phyloP scores from a whole-genome alignment of 2,113 vertebrate species.

The Lepus americanus region DNA sequence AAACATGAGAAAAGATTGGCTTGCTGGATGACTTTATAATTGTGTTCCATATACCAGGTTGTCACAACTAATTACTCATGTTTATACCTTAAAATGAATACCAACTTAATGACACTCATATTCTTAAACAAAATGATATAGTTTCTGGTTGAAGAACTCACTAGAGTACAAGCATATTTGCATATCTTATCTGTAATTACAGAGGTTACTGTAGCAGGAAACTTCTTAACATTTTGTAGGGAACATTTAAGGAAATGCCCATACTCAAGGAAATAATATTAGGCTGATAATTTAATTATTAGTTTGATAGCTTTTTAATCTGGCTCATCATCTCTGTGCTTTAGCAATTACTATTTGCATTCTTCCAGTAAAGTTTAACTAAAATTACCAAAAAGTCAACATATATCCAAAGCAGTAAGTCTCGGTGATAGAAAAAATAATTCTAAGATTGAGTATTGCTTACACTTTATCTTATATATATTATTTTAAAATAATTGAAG shows the following conservation, averaged over 20 bases:
- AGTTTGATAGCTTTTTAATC: slow-evolving; percentile 60
- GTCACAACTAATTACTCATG: slow-evolving; percentile 57
- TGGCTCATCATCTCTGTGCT: not conserved
- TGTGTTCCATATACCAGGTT: slow-evolving; percentile 50
- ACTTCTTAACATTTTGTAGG: not conserved
- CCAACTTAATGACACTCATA: not conserved
- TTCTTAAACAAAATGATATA: slow-evolving; percentile 41
- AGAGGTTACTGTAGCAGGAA: not conserved
- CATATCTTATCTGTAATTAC: slow-evolving; percentile 53
- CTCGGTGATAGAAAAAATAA: not conserved
- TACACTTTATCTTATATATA: not conserved
- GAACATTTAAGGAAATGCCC: not conserved
- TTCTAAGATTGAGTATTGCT: not conserved
- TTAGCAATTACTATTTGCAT: not conserved
- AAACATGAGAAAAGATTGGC: slow-evolving; percentile 32
- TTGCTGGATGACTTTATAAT: slow-evolving; percentile 47
- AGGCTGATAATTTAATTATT: slow-evolving; percentile 60
- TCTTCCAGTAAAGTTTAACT: slow-evolving; percentile 40
- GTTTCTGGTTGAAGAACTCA: slow-evolving; percentile 48
- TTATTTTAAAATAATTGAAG: not conserved
- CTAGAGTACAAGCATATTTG: slow-evolving; percentile 15
- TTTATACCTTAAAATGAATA: slow-evolving; percentile 56
- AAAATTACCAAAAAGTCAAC: not conserved
- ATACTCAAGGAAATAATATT: not conserved
- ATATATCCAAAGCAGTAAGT: not conserved